Evolutionary conservation across 2,113 vertebrate genomes (phyloP).

Genomic region (Sardina pilchardus): DNA sequence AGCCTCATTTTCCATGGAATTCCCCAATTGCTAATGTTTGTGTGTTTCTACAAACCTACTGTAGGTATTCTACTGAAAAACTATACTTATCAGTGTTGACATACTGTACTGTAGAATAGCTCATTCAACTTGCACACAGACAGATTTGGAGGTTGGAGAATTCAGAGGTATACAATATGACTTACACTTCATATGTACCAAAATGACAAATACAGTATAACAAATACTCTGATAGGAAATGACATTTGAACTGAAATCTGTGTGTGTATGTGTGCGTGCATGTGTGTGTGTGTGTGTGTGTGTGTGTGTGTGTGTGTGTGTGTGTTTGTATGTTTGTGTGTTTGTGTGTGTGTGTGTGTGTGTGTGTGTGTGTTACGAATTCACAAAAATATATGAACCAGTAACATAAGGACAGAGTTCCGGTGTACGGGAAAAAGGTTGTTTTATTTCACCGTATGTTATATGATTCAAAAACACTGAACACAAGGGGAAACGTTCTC

Average conservation of each 20-base stretch:
- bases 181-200: neutral
- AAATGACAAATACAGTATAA: neutral
- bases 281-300: neutral
- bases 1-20: too few species aligned
- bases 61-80: too few species aligned
- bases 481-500: too few species aligned
- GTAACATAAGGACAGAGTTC: too few species aligned
- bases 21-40: too few species aligned
- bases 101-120: too few species aligned
- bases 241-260: neutral
- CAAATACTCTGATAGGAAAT: neutral
- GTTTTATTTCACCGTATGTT: too few species aligned
- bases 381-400: too few species aligned
- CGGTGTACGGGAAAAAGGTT: too few species aligned
- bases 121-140: neutral
- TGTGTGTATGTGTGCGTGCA: neutral
- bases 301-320: too few species aligned
- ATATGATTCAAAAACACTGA: too few species aligned
- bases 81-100: neutral
- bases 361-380: neutral
- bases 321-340: neutral
- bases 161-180: neutral
- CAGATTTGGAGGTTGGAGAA: neutral
- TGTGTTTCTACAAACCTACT: too few species aligned
- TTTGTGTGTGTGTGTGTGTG: neutral